phyloP scores from a whole-genome alignment of 1,140 invertebrate species.

The Musca domestica region DNA sequence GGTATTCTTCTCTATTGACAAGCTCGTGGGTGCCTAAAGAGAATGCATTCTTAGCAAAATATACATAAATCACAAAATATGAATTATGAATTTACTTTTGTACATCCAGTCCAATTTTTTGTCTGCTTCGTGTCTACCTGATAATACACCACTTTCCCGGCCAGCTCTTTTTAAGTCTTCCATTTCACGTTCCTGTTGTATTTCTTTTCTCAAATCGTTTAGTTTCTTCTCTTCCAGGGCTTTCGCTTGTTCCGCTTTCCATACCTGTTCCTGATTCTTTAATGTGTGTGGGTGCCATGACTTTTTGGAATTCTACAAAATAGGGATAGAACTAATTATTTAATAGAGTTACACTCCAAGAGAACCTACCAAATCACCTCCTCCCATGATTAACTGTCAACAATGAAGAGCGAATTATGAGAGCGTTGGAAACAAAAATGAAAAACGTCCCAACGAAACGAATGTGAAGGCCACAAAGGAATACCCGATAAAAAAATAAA shows the following conservation, averaged over 20 bases:
- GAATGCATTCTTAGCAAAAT: not conserved
- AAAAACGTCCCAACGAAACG: too few relatives aligned
- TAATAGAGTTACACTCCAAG: too few relatives aligned
- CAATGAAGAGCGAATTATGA: too few relatives aligned
- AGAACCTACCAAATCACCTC: constrained; percentile 59
- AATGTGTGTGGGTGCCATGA: constrained; percentile 78
- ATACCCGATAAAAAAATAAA: too few relatives aligned
- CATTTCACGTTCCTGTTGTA: constrained; percentile 65
- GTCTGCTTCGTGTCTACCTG: constrained; percentile 56
- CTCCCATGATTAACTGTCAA: constrained; percentile 54
- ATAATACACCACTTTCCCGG: constrained; percentile 59
- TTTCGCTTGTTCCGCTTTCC: constrained; percentile 74
- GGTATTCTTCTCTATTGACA: constrained; percentile 82
- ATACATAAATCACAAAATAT: constrained; percentile 7
- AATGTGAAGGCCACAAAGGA: too few relatives aligned
- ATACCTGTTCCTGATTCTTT: constrained; percentile 75
- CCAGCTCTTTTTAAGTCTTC: constrained; percentile 66
- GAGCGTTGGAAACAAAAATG: too few relatives aligned
- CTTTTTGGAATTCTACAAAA: constrained; percentile 68
- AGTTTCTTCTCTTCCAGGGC: constrained; percentile 67
- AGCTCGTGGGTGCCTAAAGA: constrained; percentile 38
- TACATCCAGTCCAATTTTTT: constrained; percentile 91
- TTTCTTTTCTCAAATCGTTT: constrained; percentile 66
- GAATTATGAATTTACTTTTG: constrained; percentile 59
- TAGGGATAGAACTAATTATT: constrained; percentile 18